Evolutionary conservation across 2,888 invertebrate species (phyloP).

Genomic region (Trachelus stipa): DNA sequence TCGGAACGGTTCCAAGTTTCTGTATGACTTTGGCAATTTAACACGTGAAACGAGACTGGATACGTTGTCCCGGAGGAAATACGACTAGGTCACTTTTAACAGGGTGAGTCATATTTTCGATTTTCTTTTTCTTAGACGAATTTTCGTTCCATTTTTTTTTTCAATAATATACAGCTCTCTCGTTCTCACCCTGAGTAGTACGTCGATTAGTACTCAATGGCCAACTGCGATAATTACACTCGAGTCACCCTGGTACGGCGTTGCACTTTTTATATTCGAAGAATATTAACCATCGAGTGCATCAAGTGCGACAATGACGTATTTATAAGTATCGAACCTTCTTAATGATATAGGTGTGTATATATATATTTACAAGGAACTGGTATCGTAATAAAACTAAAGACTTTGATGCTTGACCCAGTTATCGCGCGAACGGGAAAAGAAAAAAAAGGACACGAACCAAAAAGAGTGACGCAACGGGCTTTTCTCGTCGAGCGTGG

Average conservation of each 20-base stretch:
- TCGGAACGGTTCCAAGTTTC: not conserved
- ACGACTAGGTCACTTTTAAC: not conserved
- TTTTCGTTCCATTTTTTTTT: not conserved
- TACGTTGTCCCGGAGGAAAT: not conserved
- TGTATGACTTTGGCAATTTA: not conserved
- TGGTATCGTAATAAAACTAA: conserved; percentile 4
- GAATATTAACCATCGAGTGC: not conserved
- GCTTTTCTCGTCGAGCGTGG: not conserved
- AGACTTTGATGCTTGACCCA: conserved; percentile 5
- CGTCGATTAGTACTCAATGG: not conserved
- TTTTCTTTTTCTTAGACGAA: not conserved
- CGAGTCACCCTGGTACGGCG: not conserved
- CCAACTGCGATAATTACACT: not conserved
- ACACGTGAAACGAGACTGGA: not conserved
- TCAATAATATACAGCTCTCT: not conserved
- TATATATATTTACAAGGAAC: not conserved
- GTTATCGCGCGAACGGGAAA: conserved; percentile 1
- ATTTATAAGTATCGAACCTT: not conserved
- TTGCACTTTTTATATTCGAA: not conserved
- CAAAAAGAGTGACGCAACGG: not conserved
- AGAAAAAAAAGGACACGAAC: not conserved
- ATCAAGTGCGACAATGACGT: not conserved
- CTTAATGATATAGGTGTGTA: not conserved
- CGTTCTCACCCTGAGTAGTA: not conserved
- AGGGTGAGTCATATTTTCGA: not conserved